Evolutionary conservation across 2,888 invertebrate species (phyloP).

Genomic region (Trissoscelio sp.): DNA sequence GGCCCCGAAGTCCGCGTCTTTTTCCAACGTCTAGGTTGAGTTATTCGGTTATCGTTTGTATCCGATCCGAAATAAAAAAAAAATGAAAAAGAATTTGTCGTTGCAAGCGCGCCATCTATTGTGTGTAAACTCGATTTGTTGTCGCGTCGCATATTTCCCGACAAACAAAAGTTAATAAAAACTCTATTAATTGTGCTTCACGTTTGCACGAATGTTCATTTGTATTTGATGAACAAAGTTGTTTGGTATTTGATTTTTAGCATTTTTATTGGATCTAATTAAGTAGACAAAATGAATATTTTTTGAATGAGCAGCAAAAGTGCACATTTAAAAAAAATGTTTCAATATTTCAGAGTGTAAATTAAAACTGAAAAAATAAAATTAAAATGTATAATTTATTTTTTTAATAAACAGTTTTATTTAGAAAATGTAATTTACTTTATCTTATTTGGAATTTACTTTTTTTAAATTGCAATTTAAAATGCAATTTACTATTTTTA

Average conservation of each 20-base stretch:
- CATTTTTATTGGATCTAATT: background rate
- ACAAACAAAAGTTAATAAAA: conserved; percentile 2
- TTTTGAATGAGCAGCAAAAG: no score
- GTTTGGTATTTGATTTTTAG: background rate
- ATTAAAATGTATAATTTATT: no score
- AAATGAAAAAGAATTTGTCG: background rate
- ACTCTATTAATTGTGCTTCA: conserved; percentile 6
- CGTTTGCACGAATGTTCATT: background rate
- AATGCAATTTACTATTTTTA: no score
- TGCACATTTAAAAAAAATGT: no score
- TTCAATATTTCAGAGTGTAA: no score
- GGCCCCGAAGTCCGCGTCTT: no score
- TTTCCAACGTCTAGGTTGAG: background rate
- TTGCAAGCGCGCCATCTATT: conserved; percentile 1
- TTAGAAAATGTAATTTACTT: no score
- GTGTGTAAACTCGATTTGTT: background rate
- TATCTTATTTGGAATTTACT: no score
- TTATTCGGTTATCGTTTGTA: conserved; percentile 12
- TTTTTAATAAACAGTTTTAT: no score
- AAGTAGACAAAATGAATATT: background rate
- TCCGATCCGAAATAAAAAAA: background rate
- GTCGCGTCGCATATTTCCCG: background rate
- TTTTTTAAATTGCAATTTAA: no score
- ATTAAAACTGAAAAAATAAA: no score
- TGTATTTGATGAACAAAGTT: conserved; percentile 11